phyloP scores from a whole-genome alignment of 2,113 vertebrate species.

The Cryptotis parvus region DNA sequence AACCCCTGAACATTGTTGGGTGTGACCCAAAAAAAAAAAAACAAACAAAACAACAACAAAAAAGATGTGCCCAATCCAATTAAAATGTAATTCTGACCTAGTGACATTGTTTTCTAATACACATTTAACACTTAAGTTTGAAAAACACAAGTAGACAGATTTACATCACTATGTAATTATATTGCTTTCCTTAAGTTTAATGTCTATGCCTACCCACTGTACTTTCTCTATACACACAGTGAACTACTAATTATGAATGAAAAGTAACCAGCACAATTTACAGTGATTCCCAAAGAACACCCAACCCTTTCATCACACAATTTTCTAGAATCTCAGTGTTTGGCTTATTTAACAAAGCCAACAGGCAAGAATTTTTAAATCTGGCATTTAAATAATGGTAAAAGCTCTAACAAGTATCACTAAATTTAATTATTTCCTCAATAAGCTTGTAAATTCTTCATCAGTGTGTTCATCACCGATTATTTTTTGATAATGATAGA shows the following conservation, averaged over 20 bases:
- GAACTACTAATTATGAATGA: not conserved
- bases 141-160: constrained; percentile 24
- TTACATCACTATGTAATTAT: not conserved
- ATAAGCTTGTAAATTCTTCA: not conserved
- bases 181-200: constrained; percentile 14
- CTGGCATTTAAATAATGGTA: not conserved
- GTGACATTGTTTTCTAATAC: constrained; percentile 41
- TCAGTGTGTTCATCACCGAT: not conserved
- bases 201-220: not conserved
- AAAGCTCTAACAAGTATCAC: constrained; percentile 8
- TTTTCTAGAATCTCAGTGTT: not conserved
- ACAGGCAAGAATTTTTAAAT: not conserved
- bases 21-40: too few relatives aligned
- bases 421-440: constrained; percentile 15
- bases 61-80: constrained; percentile 13
- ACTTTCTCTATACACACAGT: not conserved
- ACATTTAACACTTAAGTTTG: constrained; percentile 4
- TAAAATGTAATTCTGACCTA: not conserved
- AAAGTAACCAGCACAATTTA: constrained; percentile 20
- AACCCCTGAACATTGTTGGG: too few relatives aligned
- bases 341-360: not conserved
- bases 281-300: not conserved
- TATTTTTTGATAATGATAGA: not conserved
- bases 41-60: too few relatives aligned
- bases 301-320: not conserved